Conservation (phyloP, 2,888 invertebrate genomes). For the Artemia sinica region DNA sequence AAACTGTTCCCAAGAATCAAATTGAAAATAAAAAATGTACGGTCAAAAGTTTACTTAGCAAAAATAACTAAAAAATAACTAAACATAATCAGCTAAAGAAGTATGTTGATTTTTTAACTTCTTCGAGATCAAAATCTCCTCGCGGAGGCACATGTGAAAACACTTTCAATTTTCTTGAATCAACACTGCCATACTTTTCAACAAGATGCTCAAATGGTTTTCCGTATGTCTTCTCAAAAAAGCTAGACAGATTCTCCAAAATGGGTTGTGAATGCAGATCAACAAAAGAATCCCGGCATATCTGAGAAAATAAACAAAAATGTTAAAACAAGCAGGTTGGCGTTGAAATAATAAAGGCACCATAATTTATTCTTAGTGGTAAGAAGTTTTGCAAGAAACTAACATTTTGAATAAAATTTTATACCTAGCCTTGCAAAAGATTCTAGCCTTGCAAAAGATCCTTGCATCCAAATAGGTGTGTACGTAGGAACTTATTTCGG, state of each 20-base stretch:
- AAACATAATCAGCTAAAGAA: slow-evolving; percentile 54
- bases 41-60: not conserved
- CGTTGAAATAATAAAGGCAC: slow-evolving; percentile 11
- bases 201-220: slow-evolving; percentile 41
- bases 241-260: slow-evolving; percentile 62
- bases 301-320: slow-evolving; percentile 37
- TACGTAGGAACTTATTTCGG: no score
- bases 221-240: slow-evolving; percentile 49
- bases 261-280: slow-evolving; percentile 81
- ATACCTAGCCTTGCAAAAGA: no score
- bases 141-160: slow-evolving; percentile 45
- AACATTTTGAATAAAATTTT: not conserved
- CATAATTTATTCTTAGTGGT: slow-evolving; percentile 4
- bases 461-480: no score
- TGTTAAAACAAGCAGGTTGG: not conserved
- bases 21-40: no score
- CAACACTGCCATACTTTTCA: not conserved
- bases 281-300: slow-evolving; percentile 96
- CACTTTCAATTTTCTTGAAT: not conserved
- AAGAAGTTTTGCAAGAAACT: not conserved
- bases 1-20: no score
- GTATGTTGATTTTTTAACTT: slow-evolving; percentile 58
- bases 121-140: slow-evolving; percentile 55
- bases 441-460: no score
- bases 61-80: not conserved